phyloP scores from a whole-genome alignment of 2,888 invertebrate genomes.

The Dilophus febrilis region DNA sequence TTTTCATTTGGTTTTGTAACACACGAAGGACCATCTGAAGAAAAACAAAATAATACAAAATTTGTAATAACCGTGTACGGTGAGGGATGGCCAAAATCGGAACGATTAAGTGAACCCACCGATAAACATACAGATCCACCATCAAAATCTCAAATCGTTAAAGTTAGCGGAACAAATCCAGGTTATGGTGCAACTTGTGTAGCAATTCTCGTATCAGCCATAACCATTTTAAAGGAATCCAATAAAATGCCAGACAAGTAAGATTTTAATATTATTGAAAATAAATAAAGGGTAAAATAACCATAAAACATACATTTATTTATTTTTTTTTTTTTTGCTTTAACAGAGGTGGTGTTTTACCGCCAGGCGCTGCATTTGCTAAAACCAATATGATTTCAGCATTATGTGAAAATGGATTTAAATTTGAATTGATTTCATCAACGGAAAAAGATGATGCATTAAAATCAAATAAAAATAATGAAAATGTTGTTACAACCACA shows the following conservation, averaged over 20 bases:
- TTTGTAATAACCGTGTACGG: conserved; percentile 58
- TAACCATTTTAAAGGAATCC: conserved; percentile 56
- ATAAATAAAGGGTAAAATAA: neutral
- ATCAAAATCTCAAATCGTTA: conserved; percentile 44
- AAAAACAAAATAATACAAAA: conserved; percentile 37
- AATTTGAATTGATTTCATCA: conserved; percentile 39
- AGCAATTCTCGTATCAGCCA: conserved; percentile 51
- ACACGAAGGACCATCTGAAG: conserved; percentile 45
- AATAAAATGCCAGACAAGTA: conserved; percentile 59
- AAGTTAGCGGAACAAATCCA: conserved; percentile 35
- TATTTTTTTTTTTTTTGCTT: conserved; percentile 3
- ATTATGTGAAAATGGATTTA: conserved; percentile 53
- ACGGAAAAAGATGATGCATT: no score
- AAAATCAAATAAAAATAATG: no score
- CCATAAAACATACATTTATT: neutral
- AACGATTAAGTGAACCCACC: conserved; percentile 37
- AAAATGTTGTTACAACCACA: no score
- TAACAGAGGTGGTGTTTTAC: conserved; percentile 68
- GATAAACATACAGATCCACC: conserved; percentile 35
- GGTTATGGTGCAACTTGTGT: conserved; percentile 73
- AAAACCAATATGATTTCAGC: conserved; percentile 62
- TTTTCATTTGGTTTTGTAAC: conserved; percentile 56
- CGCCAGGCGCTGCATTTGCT: conserved; percentile 73
- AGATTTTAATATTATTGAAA: conserved; percentile 20
- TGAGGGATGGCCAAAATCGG: conserved; percentile 53